phyloP scores from a whole-genome alignment of 2,113 vertebrate genomes.

The Eclectus roratus region DNA sequence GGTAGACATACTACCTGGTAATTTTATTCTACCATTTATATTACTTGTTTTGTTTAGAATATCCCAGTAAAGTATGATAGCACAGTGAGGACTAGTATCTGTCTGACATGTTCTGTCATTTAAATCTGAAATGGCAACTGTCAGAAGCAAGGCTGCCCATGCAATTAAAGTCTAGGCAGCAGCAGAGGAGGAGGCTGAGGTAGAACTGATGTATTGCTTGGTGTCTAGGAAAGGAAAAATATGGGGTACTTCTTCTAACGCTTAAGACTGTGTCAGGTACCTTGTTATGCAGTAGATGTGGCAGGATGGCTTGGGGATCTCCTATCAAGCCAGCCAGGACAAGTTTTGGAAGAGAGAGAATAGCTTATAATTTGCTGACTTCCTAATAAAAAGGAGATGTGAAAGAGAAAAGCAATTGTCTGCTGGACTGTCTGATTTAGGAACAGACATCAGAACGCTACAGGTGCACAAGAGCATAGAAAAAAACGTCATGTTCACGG shows the following conservation, averaged over 20 bases:
- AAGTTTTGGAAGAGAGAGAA: background rate
- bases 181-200: background rate
- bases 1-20: background rate
- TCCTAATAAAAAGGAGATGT: background rate
- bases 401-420: background rate
- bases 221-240: background rate
- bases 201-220: background rate
- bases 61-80: background rate
- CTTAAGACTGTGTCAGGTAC: background rate
- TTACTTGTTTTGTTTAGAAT: background rate
- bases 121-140: background rate
- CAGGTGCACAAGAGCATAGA: background rate
- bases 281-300: background rate
- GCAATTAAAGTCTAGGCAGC: background rate
- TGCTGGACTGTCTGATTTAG: background rate
- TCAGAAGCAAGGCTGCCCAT: background rate
- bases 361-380: background rate
- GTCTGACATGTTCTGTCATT: background rate
- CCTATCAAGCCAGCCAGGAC: background rate
- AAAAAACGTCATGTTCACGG: background rate
- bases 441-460: background rate
- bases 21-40: background rate
- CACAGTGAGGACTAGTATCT: background rate
- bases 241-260: accelerated
- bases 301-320: background rate